These are phyloP conservation scores for Falco punctatus DNA, from an alignment of 2,113 vertebrate genomes.

Conservation along the genomic window DNA sequence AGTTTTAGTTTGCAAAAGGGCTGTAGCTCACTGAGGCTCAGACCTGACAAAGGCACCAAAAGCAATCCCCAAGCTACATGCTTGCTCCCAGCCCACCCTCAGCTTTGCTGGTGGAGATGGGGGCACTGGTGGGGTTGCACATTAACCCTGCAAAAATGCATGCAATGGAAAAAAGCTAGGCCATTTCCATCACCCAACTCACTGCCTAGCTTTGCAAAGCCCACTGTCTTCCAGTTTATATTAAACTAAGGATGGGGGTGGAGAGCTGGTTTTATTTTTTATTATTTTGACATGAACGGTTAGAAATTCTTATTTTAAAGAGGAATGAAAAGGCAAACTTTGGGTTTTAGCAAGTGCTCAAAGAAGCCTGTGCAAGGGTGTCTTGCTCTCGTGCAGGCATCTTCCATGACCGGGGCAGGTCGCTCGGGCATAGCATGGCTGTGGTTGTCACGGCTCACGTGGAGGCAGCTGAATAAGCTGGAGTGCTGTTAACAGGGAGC, in stretches of 20 bases:
- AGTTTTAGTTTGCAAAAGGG: not conserved
- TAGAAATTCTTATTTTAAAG: not conserved
- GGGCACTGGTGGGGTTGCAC: not conserved
- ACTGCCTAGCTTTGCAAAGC: not conserved
- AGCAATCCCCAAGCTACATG: fast-evolving
- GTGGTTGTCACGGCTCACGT: not conserved
- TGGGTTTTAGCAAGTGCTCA: not conserved
- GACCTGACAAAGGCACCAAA: not conserved
- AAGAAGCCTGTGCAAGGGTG: not conserved
- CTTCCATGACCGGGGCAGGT: not conserved
- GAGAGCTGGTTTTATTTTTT: not conserved
- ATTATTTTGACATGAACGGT: not conserved
- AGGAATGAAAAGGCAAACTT: not conserved
- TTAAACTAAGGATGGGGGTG: not conserved
- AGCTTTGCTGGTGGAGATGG: not conserved
- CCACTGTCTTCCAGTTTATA: not conserved
- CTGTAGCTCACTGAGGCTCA: not conserved
- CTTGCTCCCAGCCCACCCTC: not conserved
- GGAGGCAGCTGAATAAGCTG: not conserved
- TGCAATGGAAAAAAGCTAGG: not conserved
- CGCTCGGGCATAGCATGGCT: not conserved
- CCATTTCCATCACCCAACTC: not conserved
- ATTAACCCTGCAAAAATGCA: not conserved
- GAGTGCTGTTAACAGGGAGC: not conserved
- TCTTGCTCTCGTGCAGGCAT: not conserved